Conservation (phyloP, 2,888 invertebrate genomes). For the Aporophyla lueneburgensis region DNA sequence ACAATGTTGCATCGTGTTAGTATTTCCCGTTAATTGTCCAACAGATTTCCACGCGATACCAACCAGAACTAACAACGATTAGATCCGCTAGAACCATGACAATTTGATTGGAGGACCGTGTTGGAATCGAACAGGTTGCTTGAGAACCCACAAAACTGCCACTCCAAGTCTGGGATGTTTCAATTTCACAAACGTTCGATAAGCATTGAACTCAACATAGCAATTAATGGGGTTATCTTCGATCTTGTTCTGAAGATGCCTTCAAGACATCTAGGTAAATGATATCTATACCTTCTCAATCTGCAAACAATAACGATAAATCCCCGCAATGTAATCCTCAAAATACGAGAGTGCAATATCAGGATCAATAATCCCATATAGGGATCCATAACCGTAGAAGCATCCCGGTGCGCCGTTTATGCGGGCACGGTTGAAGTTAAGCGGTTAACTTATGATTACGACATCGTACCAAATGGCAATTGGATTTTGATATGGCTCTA, state of each 20-base stretch:
- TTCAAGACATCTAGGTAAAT: not conserved
- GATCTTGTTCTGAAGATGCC: not conserved
- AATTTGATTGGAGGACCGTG: slow-evolving; percentile 48
- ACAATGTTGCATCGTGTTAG: not conserved
- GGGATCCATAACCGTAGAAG: slow-evolving; percentile 49
- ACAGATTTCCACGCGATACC: slow-evolving; percentile 30
- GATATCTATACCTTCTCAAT: not conserved
- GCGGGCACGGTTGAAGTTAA: slow-evolving; percentile 52
- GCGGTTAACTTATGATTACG: slow-evolving; percentile 61
- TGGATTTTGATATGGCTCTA: slow-evolving; percentile 57
- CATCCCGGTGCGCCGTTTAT: slow-evolving; percentile 46
- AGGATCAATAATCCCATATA: slow-evolving; percentile 41
- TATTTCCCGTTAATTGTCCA: slow-evolving; percentile 40
- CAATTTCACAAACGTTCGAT: not conserved
- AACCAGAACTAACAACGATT: slow-evolving; percentile 45
- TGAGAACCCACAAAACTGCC: slow-evolving; percentile 29
- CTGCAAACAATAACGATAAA: slow-evolving; percentile 41
- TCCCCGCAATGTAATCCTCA: slow-evolving; percentile 43
- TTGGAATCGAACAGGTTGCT: slow-evolving; percentile 48
- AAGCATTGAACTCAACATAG: not conserved
- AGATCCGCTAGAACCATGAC: slow-evolving; percentile 42
- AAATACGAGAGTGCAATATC: slow-evolving; percentile 44
- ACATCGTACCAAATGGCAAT: slow-evolving; percentile 43
- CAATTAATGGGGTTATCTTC: not conserved
- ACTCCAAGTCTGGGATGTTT: not conserved